Conservation (phyloP, 2,113 vertebrate species). For the Perognathus longimembris region DNA sequence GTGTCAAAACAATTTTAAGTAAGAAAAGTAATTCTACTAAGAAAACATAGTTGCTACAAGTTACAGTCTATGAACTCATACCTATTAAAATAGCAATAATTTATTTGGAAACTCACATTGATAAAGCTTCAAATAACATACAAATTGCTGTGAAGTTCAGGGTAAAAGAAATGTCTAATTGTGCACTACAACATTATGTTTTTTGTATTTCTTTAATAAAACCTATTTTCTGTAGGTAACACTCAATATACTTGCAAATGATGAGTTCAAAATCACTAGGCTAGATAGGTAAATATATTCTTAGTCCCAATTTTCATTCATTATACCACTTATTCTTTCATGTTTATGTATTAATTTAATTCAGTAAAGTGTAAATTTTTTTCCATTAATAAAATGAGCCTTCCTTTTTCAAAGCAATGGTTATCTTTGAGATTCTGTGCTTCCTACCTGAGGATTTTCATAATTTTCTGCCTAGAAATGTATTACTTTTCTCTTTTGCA, state of each 20-base stretch:
- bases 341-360: not conserved
- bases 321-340: not conserved
- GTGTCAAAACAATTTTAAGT: constrained; percentile 52
- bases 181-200: too few species aligned
- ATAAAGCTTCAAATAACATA: not conserved
- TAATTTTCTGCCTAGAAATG: constrained; percentile 25
- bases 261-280: not conserved
- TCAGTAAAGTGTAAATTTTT: not conserved
- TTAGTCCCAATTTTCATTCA: not conserved
- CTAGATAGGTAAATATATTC: not conserved
- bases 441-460: not conserved
- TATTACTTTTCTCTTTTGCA: not conserved
- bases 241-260: not conserved
- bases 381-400: not conserved
- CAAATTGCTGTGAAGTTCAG: not conserved
- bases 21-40: constrained; percentile 59
- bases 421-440: not conserved
- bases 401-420: not conserved
- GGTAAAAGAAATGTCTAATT: not conserved
- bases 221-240: not conserved
- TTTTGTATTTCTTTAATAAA: too few species aligned
- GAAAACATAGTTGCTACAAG: constrained; percentile 24
- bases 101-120: not conserved
- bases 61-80: constrained; percentile 56
- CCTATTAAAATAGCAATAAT: constrained; percentile 35